phyloP scores from a whole-genome alignment of 2,797 vertebrate genomes.

The Apogon talboti region DNA sequence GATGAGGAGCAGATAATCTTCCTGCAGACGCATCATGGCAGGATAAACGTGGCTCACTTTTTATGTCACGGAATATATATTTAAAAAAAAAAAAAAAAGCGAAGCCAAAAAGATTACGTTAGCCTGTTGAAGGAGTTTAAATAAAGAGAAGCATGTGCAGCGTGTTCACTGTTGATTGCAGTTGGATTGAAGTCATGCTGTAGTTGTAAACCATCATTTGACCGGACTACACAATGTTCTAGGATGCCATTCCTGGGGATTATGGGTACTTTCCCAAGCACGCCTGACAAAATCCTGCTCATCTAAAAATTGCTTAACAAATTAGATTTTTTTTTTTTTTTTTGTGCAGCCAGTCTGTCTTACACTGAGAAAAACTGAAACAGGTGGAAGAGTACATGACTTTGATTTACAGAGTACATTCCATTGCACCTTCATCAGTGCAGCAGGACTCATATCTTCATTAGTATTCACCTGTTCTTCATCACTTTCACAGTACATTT shows the following conservation, averaged over 20 bases:
- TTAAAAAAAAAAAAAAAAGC: too few species aligned
- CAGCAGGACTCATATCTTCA: conserved; percentile 9
- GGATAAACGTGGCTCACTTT: conserved; percentile 46
- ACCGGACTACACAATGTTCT: conserved; percentile 3
- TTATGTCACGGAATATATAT: not conserved
- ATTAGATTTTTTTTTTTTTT: conserved; percentile 5
- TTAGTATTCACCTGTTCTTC: not conserved
- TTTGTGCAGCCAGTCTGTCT: not conserved
- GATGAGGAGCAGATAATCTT: conserved; percentile 68
- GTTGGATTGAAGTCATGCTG: not conserved
- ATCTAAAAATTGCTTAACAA: not conserved
- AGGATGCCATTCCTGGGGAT: conserved; percentile 26
- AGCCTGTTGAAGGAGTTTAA: conserved; percentile 8
- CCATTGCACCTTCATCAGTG: conserved; percentile 1
- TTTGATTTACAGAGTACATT: conserved; percentile 15
- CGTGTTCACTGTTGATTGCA: conserved; percentile 1
- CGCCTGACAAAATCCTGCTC: not conserved
- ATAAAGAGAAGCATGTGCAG: not conserved
- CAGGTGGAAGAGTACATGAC: not conserved
- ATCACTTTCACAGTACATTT: not conserved
- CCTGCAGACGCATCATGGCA: conserved; percentile 41
- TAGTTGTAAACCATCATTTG: not conserved
- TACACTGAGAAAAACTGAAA: not conserved
- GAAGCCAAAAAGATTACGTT: not conserved
- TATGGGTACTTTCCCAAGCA: conserved; percentile 22